Base-by-base conservation (phyloP, 92 coral and sea anemone genomes). In the Micromussa lordhowensis region DNA sequence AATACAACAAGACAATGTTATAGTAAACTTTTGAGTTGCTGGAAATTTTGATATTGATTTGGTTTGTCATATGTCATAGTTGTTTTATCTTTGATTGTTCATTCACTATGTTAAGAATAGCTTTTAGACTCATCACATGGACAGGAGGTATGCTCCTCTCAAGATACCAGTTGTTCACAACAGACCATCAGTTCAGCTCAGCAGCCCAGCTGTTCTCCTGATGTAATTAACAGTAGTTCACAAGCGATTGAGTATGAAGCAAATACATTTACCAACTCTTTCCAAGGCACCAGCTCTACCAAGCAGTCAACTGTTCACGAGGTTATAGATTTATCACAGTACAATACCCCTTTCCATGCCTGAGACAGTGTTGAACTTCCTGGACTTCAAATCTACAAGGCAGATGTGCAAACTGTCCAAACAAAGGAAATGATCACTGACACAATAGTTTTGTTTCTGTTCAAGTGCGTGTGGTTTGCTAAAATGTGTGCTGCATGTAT, bases 391-490 rank as follows among this genome's bases (percentile, higher is more conserved):
- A 77, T 94, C 34, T 84, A 83, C 78, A n/a, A n/a, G n/a, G n/a
- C n/a, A n/a, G n/a, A n/a, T n/a, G n/a, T n/a, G n/a, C n/a, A n/a
- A n/a, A n/a, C 90, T 72, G 85, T 92, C 77, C 85, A 89, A 82
- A 92, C 94, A 89, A 84, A 85, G 80, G 26, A 79, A 81, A 92
- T 89, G 89, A 89, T 92, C 73, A 94, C 86, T 91, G 94, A 92
- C 87, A 92, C 89, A 89, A 87, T 92, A 59, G 91, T 94, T 66
- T 82, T 89, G 79, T 89, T 89, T 89, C 68, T 89, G 92, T 32
- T 82, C 49, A 76, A 89, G 80, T 89, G 51, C 58, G 86, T 73
- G 58, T 75, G 28, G 40, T 74, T 69, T 84, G 30, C 5, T 31
- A n/a, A n/a, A n/a, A n/a, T n/a, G n/a, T 18, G 49, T 34, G 55